Evolutionary conservation across 2,113 vertebrate genomes (phyloP).

Genomic region (Bothrops jararaca): DNA sequence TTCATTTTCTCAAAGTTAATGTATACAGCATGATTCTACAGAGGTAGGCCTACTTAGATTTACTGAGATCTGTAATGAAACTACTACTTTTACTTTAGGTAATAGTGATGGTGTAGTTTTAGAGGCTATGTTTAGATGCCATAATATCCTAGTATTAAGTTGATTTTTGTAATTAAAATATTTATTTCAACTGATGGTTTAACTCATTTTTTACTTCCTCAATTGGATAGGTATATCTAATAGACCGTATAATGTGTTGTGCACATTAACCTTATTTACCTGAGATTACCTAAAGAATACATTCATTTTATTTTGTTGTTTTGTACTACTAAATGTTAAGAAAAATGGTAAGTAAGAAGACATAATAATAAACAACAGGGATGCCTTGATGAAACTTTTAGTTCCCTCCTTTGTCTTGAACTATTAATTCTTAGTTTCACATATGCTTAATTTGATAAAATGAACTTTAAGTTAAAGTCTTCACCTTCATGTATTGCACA

Average conservation of each 20-base stretch:
- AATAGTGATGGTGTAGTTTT: not conserved
- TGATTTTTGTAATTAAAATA: not conserved
- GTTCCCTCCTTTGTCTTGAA: not conserved
- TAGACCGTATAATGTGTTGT: not conserved
- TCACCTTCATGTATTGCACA: constrained; percentile 14
- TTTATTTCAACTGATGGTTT: not conserved
- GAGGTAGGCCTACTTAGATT: not conserved
- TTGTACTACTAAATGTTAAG: not conserved
- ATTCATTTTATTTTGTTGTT: not conserved
- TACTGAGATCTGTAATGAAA: not conserved
- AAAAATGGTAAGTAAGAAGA: not conserved
- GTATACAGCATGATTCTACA: not conserved
- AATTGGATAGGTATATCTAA: not conserved
- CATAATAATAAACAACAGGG: not conserved
- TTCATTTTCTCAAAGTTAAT: not conserved
- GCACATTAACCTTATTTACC: not conserved
- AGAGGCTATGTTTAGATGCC: not conserved
- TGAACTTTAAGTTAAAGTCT: not conserved
- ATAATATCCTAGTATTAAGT: not conserved
- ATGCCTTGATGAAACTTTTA: not conserved
- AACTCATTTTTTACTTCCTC: not conserved
- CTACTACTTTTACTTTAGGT: not conserved
- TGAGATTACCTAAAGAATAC: not conserved
- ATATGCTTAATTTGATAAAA: not conserved
- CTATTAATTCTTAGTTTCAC: not conserved